Percentiles rank a stretch among this genome's conserved stretches.
Conservation (phyloP, 2,888 invertebrate species). For the Clunio marinus region DNA sequence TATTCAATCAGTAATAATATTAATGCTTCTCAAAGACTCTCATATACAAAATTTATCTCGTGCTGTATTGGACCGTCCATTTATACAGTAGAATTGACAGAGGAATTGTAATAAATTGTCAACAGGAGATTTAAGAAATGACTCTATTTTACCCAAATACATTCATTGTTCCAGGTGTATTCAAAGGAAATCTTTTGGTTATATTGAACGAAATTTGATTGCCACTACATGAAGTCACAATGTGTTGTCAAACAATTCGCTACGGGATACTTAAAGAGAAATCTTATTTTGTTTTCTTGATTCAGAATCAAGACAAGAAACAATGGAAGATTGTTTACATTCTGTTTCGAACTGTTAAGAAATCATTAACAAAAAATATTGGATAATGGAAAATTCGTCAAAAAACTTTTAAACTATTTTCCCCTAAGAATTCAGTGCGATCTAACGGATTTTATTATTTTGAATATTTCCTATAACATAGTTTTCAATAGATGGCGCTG, state of each 20-base stretch:
- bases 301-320: background rate
- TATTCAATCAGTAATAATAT: background rate
- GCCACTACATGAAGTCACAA: slow-evolving; percentile 26
- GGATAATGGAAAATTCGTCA: too few species aligned
- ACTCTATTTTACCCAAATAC: slow-evolving; percentile 4
- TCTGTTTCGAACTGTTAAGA: too few species aligned
- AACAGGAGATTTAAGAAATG: slow-evolving; percentile 14
- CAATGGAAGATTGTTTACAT: background rate
- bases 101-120: slow-evolving; percentile 29
- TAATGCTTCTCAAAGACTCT: background rate
- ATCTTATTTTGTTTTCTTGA: too few species aligned
- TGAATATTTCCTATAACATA: too few species aligned
- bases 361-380: too few species aligned
- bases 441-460: too few species aligned
- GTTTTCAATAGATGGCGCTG: too few species aligned
- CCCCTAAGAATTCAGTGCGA: too few species aligned
- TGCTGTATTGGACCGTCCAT: background rate
- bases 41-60: background rate
- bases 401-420: too few species aligned
- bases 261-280: slow-evolving; percentile 3
- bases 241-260: slow-evolving; percentile 25
- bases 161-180: slow-evolving; percentile 13
- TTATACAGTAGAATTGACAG: background rate
- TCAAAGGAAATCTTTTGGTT: slow-evolving; percentile 15
- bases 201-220: slow-evolving; percentile 37